Evolutionary conservation across 2,888 invertebrate species (phyloP).

Genomic region (Boloria selene): DNA sequence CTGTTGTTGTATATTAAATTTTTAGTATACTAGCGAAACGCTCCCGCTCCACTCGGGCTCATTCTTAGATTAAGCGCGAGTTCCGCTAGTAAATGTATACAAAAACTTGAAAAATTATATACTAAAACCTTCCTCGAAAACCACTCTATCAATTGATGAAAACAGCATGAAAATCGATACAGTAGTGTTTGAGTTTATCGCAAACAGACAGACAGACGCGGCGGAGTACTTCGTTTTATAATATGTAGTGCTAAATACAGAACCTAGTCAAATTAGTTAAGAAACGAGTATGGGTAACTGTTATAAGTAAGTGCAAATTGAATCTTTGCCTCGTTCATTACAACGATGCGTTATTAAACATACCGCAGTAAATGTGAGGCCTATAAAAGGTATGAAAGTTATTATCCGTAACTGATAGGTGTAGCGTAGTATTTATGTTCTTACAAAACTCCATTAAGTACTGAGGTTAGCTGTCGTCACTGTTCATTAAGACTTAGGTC

Average conservation of each 20-base stretch:
- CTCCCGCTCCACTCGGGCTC: too few species aligned
- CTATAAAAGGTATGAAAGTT: slow-evolving; percentile 30
- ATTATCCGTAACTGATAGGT: slow-evolving; percentile 24
- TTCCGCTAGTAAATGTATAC: too few species aligned
- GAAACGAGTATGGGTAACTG: slow-evolving; percentile 3
- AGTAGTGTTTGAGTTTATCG: too few species aligned
- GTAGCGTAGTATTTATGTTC: slow-evolving; percentile 22
- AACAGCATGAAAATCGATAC: too few species aligned
- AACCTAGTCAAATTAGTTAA: neutral
- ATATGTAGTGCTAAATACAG: neutral
- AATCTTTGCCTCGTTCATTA: slow-evolving; percentile 34
- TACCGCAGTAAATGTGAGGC: slow-evolving; percentile 14
- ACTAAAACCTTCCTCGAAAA: too few species aligned
- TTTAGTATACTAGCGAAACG: too few species aligned
- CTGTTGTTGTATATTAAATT: neutral
- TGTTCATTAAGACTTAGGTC: neutral
- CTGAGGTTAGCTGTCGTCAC: neutral
- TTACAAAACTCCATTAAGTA: neutral
- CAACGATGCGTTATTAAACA: slow-evolving; percentile 22
- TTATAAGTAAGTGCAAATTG: slow-evolving; percentile 33
- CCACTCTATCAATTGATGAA: too few species aligned
- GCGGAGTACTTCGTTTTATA: too few species aligned
- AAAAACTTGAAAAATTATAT: too few species aligned
- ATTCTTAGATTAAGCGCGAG: too few species aligned
- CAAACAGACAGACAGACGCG: too few species aligned